These are phyloP conservation scores for Aplodontia rufa DNA, from an alignment of 2,113 vertebrate genomes.

Conservation along the genomic window DNA sequence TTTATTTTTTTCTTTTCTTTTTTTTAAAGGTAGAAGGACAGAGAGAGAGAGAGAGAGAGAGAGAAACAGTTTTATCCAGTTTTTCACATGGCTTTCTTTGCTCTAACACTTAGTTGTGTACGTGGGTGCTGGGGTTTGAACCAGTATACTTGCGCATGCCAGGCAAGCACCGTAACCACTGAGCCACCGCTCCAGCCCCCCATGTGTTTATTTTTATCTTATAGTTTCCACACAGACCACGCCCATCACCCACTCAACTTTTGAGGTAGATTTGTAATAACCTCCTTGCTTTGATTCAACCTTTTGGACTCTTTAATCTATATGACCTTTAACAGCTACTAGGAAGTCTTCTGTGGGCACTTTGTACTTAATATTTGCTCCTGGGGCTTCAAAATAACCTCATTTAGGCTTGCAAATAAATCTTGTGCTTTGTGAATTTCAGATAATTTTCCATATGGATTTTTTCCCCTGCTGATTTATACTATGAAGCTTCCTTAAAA, in stretches of 20 bases:
- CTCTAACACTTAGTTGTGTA: too few species aligned
- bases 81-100: too few species aligned
- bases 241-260: not conserved
- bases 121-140: too few species aligned
- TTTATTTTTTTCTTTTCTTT: not conserved
- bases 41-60: too few species aligned
- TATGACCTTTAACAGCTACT: not conserved
- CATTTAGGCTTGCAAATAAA: not conserved
- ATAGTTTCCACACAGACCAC: not conserved
- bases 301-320: not conserved
- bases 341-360: not conserved
- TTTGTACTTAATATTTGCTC: not conserved
- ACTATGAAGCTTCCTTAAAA: not conserved
- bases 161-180: too few species aligned
- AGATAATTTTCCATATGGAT: not conserved
- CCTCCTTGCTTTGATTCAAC: not conserved
- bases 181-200: too few species aligned
- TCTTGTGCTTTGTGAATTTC: not conserved
- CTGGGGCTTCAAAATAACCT: not conserved
- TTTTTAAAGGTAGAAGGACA: too few species aligned
- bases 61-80: too few species aligned
- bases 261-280: not conserved
- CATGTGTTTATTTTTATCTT: not conserved
- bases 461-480: not conserved
- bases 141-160: too few species aligned